Conservation (phyloP, 2,797 vertebrate genomes). For the Tympanoctomys barrerae region DNA sequence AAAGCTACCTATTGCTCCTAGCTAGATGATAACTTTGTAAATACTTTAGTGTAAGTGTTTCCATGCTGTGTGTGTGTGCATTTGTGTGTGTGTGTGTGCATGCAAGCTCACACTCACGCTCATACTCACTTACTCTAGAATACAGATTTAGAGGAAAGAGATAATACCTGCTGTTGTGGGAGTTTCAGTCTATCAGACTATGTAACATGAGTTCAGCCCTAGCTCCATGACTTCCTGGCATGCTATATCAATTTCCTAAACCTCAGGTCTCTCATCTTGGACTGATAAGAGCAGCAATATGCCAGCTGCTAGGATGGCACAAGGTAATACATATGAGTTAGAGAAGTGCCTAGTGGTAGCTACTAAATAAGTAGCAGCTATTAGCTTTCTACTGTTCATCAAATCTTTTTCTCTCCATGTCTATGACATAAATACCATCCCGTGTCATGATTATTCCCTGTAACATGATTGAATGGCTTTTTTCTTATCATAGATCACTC, state of each 20-base stretch:
- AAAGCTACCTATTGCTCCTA: conserved; percentile 34
- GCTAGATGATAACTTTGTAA: neutral
- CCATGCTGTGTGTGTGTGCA: neutral
- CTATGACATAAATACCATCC: neutral
- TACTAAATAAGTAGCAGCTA: neutral
- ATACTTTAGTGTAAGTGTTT: conserved; percentile 2
- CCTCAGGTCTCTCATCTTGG: neutral
- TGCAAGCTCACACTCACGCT: too few relatives aligned
- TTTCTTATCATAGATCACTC: neutral
- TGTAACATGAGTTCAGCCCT: neutral
- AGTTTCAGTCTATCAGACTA: neutral
- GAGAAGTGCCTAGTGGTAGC: neutral
- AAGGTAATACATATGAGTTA: neutral
- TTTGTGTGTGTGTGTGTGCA: too few relatives aligned
- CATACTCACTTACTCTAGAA: too few relatives aligned
- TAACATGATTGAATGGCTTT: neutral
- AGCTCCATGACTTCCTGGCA: neutral
- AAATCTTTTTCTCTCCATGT: neutral
- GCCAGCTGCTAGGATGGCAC: neutral
- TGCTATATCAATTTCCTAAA: neutral
- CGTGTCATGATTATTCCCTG: neutral
- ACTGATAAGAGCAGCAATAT: neutral
- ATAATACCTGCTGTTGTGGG: neutral
- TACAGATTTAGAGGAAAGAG: neutral
- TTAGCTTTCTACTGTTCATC: neutral